These are phyloP conservation scores for Agriotes lineatus DNA, from an alignment of 2,888 invertebrate species.

Conservation along the genomic window DNA sequence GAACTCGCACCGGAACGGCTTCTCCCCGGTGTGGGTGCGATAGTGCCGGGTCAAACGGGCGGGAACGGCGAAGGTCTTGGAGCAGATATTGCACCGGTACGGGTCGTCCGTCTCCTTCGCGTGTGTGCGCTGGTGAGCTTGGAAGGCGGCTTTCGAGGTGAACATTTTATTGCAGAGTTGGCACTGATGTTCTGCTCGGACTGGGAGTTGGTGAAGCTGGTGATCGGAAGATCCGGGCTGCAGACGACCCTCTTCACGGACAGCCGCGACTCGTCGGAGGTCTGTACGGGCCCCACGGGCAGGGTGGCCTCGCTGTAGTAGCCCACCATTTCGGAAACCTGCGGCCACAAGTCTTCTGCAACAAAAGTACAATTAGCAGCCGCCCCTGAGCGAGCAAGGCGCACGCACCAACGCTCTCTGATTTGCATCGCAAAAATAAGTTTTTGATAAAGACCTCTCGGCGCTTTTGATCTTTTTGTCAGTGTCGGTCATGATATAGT, in stretches of 20 bases:
- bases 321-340: slow-evolving; percentile 67
- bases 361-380: too few relatives aligned
- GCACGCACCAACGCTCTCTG: slow-evolving; percentile 56
- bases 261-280: slow-evolving; percentile 57
- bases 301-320: slow-evolving; percentile 66
- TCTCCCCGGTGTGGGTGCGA: slow-evolving; percentile 90
- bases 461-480: slow-evolving; percentile 53
- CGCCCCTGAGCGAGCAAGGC: background rate
- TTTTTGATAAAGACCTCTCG: slow-evolving; percentile 59
- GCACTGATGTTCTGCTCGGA: slow-evolving; percentile 58
- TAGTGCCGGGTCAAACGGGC: slow-evolving; percentile 88
- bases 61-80: slow-evolving; percentile 92
- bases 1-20: slow-evolving; percentile 91
- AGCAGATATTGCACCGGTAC: slow-evolving; percentile 90
- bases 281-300: slow-evolving; percentile 62
- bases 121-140: slow-evolving; percentile 61
- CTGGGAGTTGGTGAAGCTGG: slow-evolving; percentile 56
- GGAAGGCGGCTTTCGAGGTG: slow-evolving; percentile 60
- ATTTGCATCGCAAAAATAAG: slow-evolving; percentile 58
- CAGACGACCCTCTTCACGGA: slow-evolving; percentile 71
- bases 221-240: slow-evolving; percentile 71
- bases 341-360: slow-evolving; percentile 66
- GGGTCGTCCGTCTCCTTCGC: slow-evolving; percentile 73
- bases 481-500: slow-evolving; percentile 26
- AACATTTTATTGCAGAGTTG: slow-evolving; percentile 64